Evolutionary conservation across 2,797 vertebrate genomes (phyloP), one percentile per base, ranked within the genome.

Genomic region (Gymnoscopelus microlampas): DNA sequence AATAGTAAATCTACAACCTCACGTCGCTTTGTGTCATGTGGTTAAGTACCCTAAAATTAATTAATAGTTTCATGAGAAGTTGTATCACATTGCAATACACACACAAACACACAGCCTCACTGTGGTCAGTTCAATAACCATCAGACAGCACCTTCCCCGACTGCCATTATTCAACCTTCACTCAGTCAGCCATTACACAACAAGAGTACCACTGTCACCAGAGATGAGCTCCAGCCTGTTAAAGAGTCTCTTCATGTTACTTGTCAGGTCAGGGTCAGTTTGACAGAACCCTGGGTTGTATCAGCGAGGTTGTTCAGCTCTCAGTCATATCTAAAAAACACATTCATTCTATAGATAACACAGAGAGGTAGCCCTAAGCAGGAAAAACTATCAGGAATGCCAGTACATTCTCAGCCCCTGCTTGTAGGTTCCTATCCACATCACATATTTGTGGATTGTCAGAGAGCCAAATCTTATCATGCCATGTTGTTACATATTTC

Each of bases 161-260:
- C 61, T 51, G 19, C 3, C 29, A 32, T 44, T 14, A 57, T 64
- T 66, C 74, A 64, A 61, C 51, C n/a, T 68, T 26, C 35, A 55
- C 67, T 70, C 68, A 59, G 54, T 60, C 49, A 24, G 67, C 15
- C 24, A 55, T 15, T 29, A 53, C 61, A 32, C 64, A 69, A 73
- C 66, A 73, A 74, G 69, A 54, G 19, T 59, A 65, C 67, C 0
- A 47, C 71, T 63, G 73, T 79, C 70, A 55, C 11, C 67, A 19
- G 65, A 48, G 63, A 68, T 53, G 26, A 73, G 60, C 53, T 67
- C 26, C 48, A 61, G 32, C 19, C 77, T 0, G 48, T 57, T 76
- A 68, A 67, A 60, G 65, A 24, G 66, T 32, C 39, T 24, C 39
- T 57, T 54, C 55, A 51, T 60, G 71, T 73, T 70, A 78, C 63